Evolutionary conservation across 2,113 vertebrate species (phyloP).

Genomic region (Ailurus styani): DNA sequence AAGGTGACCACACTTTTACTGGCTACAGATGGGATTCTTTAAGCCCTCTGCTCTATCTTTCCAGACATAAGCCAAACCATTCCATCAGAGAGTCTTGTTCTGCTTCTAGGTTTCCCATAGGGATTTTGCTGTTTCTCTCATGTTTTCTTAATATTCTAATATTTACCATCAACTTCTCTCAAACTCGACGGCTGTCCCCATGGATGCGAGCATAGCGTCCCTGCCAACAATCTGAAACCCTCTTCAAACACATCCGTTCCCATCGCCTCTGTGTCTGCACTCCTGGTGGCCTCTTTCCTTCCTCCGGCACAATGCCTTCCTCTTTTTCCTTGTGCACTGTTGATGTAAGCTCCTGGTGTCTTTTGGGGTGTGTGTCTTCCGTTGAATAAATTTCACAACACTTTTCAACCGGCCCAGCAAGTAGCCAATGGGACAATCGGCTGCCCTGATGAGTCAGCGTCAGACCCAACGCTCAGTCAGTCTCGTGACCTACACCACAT

Average conservation of each 20-base stretch:
- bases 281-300: background rate
- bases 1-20: background rate
- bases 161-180: background rate
- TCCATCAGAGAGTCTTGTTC: background rate
- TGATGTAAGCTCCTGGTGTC: no score
- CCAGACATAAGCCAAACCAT: background rate
- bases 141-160: background rate
- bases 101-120: background rate
- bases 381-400: background rate
- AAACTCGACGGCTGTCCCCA: background rate
- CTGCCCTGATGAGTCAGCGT: background rate
- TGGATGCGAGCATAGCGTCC: fast-evolving
- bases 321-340: background rate
- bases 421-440: background rate
- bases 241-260: background rate
- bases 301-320: background rate
- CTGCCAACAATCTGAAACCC: background rate
- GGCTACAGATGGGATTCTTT: background rate
- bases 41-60: background rate
- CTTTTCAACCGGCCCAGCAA: background rate
- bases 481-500: background rate
- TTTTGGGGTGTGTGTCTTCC: background rate
- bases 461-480: background rate
- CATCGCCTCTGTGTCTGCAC: background rate
- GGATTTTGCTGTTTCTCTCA: no score